phyloP scores from a whole-genome alignment of 1,140 invertebrate species.

The Anastrepha ludens region DNA sequence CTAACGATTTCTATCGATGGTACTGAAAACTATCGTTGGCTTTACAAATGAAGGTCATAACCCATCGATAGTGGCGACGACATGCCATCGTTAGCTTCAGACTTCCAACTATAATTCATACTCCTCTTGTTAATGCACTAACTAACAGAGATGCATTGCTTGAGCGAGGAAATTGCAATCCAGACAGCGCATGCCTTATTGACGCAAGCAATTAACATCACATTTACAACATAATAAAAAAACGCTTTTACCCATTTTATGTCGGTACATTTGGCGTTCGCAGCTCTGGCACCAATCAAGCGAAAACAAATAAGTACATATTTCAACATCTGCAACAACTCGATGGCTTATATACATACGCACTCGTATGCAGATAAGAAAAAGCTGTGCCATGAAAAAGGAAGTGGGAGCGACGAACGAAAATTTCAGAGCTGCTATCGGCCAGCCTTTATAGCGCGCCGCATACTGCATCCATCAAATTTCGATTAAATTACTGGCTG shows the following conservation, averaged over 20 bases:
- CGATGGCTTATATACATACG: neutral
- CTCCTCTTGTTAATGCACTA: neutral
- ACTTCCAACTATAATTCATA: neutral
- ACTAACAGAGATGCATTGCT: neutral
- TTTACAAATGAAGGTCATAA: no score
- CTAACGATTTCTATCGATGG: no score
- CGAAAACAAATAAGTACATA: conserved; percentile 6
- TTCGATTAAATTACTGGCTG: conserved; percentile 10
- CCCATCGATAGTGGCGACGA: no score
- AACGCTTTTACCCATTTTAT: conserved; percentile 33
- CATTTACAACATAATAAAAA: conserved; percentile 50
- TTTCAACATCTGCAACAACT: conserved; percentile 43
- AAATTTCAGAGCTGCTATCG: neutral
- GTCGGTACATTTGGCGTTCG: neutral
- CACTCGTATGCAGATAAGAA: neutral
- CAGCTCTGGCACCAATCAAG: conserved; percentile 32
- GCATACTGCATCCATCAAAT: conserved; percentile 28
- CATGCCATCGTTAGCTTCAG: no score
- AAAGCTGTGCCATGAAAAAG: neutral
- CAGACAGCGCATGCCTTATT: conserved; percentile 17
- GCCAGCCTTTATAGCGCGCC: neutral
- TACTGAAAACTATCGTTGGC: no score
- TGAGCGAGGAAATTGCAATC: neutral
- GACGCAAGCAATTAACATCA: conserved; percentile 31
- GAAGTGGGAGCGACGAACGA: neutral